Conservation (phyloP, 2,888 invertebrate genomes). For the Cepaea hortensis region DNA sequence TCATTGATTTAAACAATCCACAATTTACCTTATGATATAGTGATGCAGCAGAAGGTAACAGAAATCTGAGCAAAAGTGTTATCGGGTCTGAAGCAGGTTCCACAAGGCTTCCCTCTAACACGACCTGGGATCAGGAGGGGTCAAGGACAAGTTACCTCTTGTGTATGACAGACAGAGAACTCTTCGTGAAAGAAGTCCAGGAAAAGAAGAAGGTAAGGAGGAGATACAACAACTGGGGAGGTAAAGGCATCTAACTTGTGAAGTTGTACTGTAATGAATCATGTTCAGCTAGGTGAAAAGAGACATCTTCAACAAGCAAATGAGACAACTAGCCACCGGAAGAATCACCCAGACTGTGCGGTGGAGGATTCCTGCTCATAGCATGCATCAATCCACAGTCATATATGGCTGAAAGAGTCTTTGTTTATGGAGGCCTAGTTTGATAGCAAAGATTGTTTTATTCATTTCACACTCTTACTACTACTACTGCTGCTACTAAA, state of each 20-base stretch:
- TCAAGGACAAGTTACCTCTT: slow-evolving; percentile 56
- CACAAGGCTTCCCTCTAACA: no score
- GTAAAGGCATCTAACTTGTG: not conserved
- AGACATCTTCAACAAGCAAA: not conserved
- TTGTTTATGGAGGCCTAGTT: no score
- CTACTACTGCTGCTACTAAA: no score
- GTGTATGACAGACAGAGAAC: slow-evolving; percentile 68
- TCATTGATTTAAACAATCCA: not conserved
- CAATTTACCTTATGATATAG: not conserved
- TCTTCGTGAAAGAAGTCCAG: slow-evolving; percentile 64
- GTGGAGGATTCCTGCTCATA: not conserved
- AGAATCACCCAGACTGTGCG: not conserved
- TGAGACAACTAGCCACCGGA: not conserved
- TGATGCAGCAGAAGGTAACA: not conserved
- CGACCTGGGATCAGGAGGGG: slow-evolving; percentile 53
- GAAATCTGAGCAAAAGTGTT: no score
- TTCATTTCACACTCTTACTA: no score
- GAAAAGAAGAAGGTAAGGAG: slow-evolving; percentile 61
- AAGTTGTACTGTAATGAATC: not conserved
- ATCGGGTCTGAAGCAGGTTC: not conserved
- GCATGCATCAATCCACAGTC: not conserved
- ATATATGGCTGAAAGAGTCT: no score
- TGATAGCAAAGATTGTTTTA: no score
- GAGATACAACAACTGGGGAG: not conserved
- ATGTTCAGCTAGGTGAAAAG: not conserved